Evolutionary conservation across 2,888 invertebrate species (phyloP).

Genomic region (Cephus pulcher): DNA sequence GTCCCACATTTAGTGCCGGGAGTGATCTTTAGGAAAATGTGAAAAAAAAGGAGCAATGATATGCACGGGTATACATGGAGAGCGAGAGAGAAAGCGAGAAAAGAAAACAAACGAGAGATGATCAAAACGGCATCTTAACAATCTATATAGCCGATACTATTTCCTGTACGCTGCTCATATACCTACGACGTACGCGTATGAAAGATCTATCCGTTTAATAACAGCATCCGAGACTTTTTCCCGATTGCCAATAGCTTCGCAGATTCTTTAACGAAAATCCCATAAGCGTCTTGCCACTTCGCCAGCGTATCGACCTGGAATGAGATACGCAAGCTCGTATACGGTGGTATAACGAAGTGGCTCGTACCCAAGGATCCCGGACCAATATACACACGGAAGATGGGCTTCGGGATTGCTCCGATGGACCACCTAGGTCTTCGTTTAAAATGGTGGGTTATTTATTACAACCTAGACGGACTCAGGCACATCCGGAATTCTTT

Average conservation of each 20-base stretch:
- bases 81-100: constrained; percentile 7
- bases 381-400: background rate
- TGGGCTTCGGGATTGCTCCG: background rate
- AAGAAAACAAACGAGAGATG: background rate
- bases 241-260: background rate
- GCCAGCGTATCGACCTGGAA: background rate
- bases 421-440: constrained; percentile 8
- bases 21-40: constrained; percentile 7
- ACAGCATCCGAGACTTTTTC: too few species aligned
- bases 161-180: too few species aligned
- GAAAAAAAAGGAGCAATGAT: background rate
- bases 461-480: constrained; percentile 7
- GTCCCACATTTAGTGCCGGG: constrained; percentile 19
- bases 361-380: background rate
- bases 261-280: background rate
- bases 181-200: too few species aligned
- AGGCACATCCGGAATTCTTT: background rate
- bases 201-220: too few species aligned
- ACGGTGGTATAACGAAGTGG: background rate
- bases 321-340: background rate
- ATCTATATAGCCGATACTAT: background rate
- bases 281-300: background rate
- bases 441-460: constrained; percentile 19
- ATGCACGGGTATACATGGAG: background rate
- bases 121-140: background rate